Percentiles rank a stretch among this genome's conserved stretches.
These are phyloP conservation scores for Hymenopus coronatus DNA, from an alignment of 2,888 invertebrate species.

Conservation along the genomic window DNA sequence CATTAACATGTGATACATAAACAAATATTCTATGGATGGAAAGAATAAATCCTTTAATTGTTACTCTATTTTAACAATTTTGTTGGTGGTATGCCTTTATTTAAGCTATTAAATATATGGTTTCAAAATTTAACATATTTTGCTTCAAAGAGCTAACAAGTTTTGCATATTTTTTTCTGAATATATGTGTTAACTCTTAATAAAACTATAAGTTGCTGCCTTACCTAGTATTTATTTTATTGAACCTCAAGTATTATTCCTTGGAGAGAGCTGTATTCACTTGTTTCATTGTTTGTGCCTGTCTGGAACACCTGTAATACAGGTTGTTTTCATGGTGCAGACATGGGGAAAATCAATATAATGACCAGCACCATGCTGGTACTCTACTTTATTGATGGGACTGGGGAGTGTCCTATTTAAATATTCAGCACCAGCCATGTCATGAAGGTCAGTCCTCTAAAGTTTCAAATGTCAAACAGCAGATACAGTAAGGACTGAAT, in stretches of 20 bases:
- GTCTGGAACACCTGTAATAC: not conserved
- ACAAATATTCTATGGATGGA: no score
- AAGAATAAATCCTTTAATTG: no score
- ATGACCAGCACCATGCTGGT: not conserved
- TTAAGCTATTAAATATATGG: no score
- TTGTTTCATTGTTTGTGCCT: not conserved
- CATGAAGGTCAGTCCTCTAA: no score
- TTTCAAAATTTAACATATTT: no score
- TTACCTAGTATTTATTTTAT: not conserved
- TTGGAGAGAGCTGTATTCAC: not conserved
- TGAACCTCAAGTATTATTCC: not conserved
- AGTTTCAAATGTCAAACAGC: no score
- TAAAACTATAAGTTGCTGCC: not conserved
- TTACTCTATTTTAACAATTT: no score
- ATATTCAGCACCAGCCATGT: not conserved
- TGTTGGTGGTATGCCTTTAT: no score
- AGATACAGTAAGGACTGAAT: not conserved
- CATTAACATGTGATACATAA: no score
- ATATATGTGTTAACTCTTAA: not conserved
- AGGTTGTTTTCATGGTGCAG: no score
- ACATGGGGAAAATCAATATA: not conserved
- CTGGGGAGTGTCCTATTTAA: not conserved
- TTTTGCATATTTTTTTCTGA: not conserved
- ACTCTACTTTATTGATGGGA: not conserved
- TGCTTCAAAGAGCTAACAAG: no score